A percentile compares a stretch with the other conserved stretches of the same genome.
phyloP scores from a whole-genome alignment of 2,113 vertebrate genomes.

The Cavia porcellus region DNA sequence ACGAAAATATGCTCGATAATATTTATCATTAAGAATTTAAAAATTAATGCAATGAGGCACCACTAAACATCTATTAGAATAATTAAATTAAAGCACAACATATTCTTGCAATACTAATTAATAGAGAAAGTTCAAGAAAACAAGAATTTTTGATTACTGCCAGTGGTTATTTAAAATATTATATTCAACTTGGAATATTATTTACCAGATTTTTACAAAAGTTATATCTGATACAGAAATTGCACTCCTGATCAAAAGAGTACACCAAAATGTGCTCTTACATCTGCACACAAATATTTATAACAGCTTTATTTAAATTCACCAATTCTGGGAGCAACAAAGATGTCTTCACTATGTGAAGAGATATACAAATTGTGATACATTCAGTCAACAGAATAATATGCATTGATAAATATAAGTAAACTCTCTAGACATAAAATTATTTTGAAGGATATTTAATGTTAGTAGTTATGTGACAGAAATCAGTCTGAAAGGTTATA shows the following conservation, averaged over 20 bases:
- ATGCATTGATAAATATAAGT: background rate
- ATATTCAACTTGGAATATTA: background rate
- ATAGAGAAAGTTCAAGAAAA: background rate
- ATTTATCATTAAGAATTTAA: background rate
- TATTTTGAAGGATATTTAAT: background rate
- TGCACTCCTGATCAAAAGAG: background rate
- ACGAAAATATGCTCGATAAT: background rate
- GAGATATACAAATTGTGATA: background rate
- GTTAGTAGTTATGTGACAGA: background rate
- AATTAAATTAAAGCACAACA: background rate
- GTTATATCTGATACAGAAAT: background rate
- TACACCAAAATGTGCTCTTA: background rate
- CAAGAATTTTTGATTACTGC: background rate
- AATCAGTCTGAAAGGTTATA: background rate
- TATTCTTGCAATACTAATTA: background rate
- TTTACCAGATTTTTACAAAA: background rate
- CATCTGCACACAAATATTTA: background rate
- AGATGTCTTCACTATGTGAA: background rate
- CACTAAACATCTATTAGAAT: background rate
- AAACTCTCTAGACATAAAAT: background rate
- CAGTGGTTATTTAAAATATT: background rate
- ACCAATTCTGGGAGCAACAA: background rate
- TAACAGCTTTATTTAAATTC: background rate
- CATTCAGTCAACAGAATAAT: background rate
- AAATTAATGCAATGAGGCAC: background rate